phyloP scores from a whole-genome alignment of 2,888 invertebrate species.

The Exephanes ischioxanthus region DNA sequence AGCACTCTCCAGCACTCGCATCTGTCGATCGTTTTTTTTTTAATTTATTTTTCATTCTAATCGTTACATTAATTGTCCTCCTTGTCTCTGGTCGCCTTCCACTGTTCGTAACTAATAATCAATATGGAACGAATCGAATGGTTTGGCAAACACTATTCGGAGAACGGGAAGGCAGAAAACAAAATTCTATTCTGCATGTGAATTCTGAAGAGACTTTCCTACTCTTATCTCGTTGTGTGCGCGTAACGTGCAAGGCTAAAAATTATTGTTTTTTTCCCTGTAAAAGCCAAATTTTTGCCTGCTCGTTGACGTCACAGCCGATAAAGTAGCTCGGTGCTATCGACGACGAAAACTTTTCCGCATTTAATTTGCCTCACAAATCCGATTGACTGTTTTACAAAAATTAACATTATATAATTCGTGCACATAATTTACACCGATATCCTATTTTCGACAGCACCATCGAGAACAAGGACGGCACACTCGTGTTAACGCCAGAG shows the following conservation, averaged over 20 bases:
- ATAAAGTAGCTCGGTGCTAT: background rate
- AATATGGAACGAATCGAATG: background rate
- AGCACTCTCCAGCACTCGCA: slow-evolving; percentile 30
- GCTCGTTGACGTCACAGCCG: background rate
- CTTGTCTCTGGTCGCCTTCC: slow-evolving; percentile 11
- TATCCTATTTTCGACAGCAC: slow-evolving; percentile 79
- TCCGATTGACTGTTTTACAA: background rate
- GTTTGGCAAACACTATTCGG: background rate
- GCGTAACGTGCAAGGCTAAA: background rate
- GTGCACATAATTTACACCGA: slow-evolving; percentile 6
- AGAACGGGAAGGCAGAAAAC: background rate
- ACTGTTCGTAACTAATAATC: slow-evolving; percentile 14
- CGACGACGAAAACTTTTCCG: background rate
- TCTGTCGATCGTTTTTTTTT: slow-evolving; percentile 36
- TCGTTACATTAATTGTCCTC: background rate
- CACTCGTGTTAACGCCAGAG: slow-evolving; percentile 85
- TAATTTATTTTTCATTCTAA: background rate
- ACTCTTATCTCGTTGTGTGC: slow-evolving; percentile 10
- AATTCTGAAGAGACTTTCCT: slow-evolving; percentile 11
- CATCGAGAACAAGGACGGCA: slow-evolving; percentile 85
- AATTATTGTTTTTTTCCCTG: background rate
- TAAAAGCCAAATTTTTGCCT: background rate
- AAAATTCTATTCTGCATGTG: slow-evolving; percentile 21
- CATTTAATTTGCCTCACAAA: background rate
- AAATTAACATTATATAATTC: background rate